Conservation (phyloP, 2,113 vertebrate genomes). For the Lutjanus erythropterus region DNA sequence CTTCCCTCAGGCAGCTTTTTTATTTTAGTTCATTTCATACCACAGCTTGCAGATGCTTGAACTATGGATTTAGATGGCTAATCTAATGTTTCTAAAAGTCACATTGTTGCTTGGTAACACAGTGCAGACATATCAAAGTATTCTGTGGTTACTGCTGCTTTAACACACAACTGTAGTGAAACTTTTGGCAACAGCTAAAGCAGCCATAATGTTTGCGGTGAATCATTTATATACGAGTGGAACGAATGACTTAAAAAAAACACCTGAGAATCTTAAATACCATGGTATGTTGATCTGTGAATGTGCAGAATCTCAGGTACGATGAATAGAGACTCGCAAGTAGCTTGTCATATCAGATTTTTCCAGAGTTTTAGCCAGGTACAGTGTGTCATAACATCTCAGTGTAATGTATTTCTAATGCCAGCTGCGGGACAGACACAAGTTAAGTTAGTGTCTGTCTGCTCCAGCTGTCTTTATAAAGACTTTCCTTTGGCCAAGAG, state of each 20-base stretch:
- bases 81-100: not conserved
- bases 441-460: not conserved
- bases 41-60: not conserved
- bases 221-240: too few relatives aligned
- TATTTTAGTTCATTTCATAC: not conserved
- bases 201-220: too few relatives aligned
- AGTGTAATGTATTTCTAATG: not conserved
- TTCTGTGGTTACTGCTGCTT: not conserved
- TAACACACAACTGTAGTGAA: too few relatives aligned
- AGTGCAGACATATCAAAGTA: not conserved
- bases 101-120: not conserved
- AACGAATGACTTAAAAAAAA: too few relatives aligned
- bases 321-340: too few relatives aligned
- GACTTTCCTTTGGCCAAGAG: not conserved
- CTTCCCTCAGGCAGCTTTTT: not conserved
- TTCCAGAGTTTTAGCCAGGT: not conserved
- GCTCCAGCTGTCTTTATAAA: conserved; percentile 12
- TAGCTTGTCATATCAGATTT: not conserved
- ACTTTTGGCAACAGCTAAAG: too few relatives aligned
- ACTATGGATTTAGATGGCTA: not conserved
- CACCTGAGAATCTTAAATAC: too few relatives aligned
- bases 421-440: not conserved
- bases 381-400: not conserved
- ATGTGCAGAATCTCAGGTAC: not conserved
- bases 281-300: too few relatives aligned